Evolutionary conservation across 2,888 invertebrate species (phyloP).

Genomic region (Acrobasis repandana): DNA sequence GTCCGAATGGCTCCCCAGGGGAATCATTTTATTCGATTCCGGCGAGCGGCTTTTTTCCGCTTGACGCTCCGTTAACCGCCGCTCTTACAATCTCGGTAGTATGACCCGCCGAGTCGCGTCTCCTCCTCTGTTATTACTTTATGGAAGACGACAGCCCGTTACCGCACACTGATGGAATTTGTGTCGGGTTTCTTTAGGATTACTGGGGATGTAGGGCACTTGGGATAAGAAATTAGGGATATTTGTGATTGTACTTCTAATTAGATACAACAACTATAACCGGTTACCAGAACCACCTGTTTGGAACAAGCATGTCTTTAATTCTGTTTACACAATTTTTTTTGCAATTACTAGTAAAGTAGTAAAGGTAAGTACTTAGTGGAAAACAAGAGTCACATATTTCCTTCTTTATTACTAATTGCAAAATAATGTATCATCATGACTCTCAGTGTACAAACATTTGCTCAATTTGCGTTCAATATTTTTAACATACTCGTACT

Average conservation of each 20-base stretch:
- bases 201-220: constrained; percentile 49
- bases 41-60: constrained; percentile 80
- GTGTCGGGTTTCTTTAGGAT: constrained; percentile 42
- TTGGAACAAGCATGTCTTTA: too few species aligned
- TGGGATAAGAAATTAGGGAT: background rate
- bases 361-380: too few species aligned
- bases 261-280: too few species aligned
- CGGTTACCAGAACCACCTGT: too few species aligned
- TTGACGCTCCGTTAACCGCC: constrained; percentile 80
- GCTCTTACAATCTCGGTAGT: constrained; percentile 63
- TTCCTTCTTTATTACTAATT: too few species aligned
- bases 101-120: constrained; percentile 46
- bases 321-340: too few species aligned
- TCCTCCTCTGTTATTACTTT: constrained; percentile 56
- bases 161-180: constrained; percentile 51
- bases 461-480: background rate
- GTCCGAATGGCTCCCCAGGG: constrained; percentile 88
- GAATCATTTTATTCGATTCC: constrained; percentile 89
- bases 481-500: background rate
- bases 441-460: too few species aligned
- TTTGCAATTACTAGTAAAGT: too few species aligned
- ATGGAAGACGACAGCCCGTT: constrained; percentile 55
- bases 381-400: too few species aligned
- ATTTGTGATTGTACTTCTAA: background rate
- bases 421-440: too few species aligned